phyloP scores from a whole-genome alignment of 2,113 vertebrate species.

The Peromyscus polionotus region DNA sequence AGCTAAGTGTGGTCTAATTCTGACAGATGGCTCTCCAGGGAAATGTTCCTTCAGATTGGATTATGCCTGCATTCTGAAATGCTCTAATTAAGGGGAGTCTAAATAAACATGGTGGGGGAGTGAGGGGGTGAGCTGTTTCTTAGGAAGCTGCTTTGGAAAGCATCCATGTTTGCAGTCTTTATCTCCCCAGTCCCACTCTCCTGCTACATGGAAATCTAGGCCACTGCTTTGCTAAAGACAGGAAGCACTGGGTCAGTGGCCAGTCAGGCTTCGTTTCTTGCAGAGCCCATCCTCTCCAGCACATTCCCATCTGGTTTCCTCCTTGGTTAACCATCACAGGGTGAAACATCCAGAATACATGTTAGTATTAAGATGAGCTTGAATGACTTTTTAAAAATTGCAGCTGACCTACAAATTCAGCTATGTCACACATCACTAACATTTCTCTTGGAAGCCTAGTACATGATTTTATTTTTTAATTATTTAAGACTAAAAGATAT shows the following conservation, averaged over 20 bases:
- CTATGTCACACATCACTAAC: neutral
- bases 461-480: constrained; percentile 39
- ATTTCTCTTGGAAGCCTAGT: constrained; percentile 11
- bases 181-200: neutral
- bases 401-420: neutral
- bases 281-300: neutral
- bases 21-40: constrained; percentile 83
- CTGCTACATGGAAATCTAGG: constrained; percentile 64
- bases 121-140: constrained; percentile 63
- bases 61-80: constrained; percentile 82
- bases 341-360: constrained; percentile 19
- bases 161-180: constrained; percentile 57
- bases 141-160: constrained; percentile 75
- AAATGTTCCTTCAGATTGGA: constrained; percentile 83
- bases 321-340: constrained; percentile 6
- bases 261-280: constrained; percentile 34
- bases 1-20: constrained; percentile 80
- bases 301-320: neutral
- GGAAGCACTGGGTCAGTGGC: neutral
- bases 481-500: neutral
- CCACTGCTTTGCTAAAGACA: constrained; percentile 50
- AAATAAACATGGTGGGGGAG: constrained; percentile 77
- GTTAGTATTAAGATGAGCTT: constrained; percentile 9
- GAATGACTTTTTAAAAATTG: constrained; percentile 42
- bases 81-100: constrained; percentile 81